Percentiles rank a stretch among this genome's conserved stretches.
Conservation (phyloP, 2,888 invertebrate genomes). For the Byasa hedistus region DNA sequence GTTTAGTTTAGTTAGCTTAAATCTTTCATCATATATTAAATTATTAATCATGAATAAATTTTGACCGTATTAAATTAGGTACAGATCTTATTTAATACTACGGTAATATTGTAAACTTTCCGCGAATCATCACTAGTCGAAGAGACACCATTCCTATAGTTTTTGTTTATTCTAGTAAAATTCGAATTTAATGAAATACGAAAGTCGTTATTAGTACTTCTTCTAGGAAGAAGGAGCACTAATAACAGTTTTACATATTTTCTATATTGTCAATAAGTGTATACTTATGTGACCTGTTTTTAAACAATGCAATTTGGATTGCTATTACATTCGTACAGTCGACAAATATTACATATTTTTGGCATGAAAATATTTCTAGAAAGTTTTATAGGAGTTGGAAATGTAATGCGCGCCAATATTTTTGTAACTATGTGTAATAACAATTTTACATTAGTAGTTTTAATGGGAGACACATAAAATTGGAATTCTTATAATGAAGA, state of each 20-base stretch:
- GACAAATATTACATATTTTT: conserved; percentile 21
- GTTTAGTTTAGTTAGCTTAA: not conserved
- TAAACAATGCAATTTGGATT: conserved; percentile 20
- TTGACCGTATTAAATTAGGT: not conserved
- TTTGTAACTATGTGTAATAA: not conserved
- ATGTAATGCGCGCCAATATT: not conserved
- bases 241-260: too few species aligned
- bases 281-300: conserved; percentile 12
- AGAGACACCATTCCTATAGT: too few species aligned
- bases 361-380: conserved; percentile 7
- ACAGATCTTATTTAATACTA: too few species aligned
- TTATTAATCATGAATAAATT: not conserved
- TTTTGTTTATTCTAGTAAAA: too few species aligned
- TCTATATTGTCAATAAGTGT: not conserved
- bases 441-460: not conserved
- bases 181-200: too few species aligned
- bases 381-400: conserved; percentile 23
- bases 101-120: too few species aligned
- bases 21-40: not conserved
- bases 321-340: conserved; percentile 16
- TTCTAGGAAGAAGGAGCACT: too few species aligned
- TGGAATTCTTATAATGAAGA: not conserved
- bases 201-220: too few species aligned
- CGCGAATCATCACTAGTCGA: too few species aligned
- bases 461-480: not conserved